Conservation (phyloP, 2,888 invertebrate genomes). For the Calephelis perditalis region DNA sequence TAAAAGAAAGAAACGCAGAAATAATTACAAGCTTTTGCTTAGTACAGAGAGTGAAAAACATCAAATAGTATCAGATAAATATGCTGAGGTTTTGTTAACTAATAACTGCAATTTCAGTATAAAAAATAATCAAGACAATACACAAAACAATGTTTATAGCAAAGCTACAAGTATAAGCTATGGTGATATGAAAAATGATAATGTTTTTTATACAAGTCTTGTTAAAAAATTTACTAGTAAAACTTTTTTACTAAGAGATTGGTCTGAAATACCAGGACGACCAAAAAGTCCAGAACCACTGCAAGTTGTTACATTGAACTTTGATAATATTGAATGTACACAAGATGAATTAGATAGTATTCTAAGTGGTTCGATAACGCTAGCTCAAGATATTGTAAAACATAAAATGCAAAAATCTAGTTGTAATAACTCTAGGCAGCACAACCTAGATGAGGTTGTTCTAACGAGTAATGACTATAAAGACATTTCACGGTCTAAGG, state of each 20-base stretch:
- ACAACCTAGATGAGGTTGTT: neutral
- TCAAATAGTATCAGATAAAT: constrained; percentile 52
- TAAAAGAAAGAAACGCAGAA: constrained; percentile 42
- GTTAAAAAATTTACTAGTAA: constrained; percentile 55
- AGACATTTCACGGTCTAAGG: neutral
- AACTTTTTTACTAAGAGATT: constrained; percentile 75
- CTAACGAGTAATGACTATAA: neutral
- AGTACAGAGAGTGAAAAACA: constrained; percentile 45
- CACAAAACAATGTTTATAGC: constrained; percentile 37
- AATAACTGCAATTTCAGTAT: constrained; percentile 18
- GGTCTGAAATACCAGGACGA: constrained; percentile 80
- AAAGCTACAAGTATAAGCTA: constrained; percentile 48
- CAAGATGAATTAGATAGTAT: constrained; percentile 56
- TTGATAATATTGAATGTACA: constrained; percentile 51
- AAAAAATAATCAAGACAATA: constrained; percentile 21
- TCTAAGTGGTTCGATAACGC: constrained; percentile 51
- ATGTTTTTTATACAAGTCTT: constrained; percentile 65
- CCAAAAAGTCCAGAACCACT: constrained; percentile 69
- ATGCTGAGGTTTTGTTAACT: constrained; percentile 50
- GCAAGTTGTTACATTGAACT: constrained; percentile 37
- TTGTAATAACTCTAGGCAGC: neutral
- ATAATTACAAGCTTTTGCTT: constrained; percentile 49
- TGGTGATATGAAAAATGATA: constrained; percentile 42
- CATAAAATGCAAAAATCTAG: constrained; percentile 22
- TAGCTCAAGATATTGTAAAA: constrained; percentile 42